Conservation (phyloP, 2,113 vertebrate genomes). For the Campylomormyrus tamandua region DNA sequence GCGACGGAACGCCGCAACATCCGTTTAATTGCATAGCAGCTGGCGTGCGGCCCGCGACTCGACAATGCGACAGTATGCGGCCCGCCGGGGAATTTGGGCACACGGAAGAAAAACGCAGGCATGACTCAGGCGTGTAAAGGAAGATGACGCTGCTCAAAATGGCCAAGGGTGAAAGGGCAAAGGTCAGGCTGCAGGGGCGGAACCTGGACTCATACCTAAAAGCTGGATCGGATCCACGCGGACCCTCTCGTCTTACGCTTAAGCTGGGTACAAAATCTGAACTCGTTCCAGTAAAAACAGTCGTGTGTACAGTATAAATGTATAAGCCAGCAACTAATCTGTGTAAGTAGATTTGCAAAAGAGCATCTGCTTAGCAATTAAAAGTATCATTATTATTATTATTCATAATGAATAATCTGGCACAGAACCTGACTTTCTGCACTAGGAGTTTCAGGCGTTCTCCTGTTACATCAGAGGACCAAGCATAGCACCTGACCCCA, state of each 20-base stretch:
- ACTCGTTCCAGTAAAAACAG: neutral
- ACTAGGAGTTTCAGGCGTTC: neutral
- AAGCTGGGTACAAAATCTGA: neutral
- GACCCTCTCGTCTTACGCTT: neutral
- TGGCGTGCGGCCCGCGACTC: neutral
- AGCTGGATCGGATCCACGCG: neutral
- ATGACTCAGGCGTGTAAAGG: neutral
- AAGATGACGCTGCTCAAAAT: neutral
- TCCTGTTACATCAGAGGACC: neutral
- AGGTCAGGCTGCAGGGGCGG: neutral
- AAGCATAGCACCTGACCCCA: neutral
- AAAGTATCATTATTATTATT: neutral
- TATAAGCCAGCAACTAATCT: neutral
- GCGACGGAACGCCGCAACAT: neutral
- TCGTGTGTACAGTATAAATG: neutral
- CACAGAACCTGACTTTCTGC: neutral
- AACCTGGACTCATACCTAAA: neutral
- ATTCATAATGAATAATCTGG: neutral
- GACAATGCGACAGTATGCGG: neutral
- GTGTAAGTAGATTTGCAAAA: neutral
- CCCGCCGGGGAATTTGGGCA: neutral
- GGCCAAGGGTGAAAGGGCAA: neutral
- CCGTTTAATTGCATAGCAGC: neutral
- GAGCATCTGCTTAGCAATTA: neutral
- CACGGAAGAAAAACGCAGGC: no score